Evolutionary conservation across 2,797 vertebrate species (phyloP), one percentile per base, ranked within the genome.

Genomic region (Psittacula derbiana): DNA sequence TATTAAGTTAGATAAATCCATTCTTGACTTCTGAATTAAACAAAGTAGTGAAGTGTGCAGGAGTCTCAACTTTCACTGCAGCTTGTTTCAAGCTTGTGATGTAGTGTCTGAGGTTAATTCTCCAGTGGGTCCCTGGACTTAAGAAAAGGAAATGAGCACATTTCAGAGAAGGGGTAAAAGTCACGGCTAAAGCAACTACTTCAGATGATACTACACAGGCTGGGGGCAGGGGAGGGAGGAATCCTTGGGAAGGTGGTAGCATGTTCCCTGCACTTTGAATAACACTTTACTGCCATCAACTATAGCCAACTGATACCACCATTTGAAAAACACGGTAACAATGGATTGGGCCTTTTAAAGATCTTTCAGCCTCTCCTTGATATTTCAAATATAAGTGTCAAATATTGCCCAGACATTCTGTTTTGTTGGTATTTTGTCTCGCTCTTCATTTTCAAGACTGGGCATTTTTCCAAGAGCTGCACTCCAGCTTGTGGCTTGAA

Each of bases 1-100:
- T 71, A 87, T 89, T 82, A 86, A 90, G 33, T 88, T 60, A 86
- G 21, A 90, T 85, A 90, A 83, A 95, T 87, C 71, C 46, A 53
- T 92, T 87, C 55, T 86, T 66, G 62, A 74, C 61, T 94, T 90
- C 67, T 55, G 79, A 88, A 57, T 72, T 64, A 91, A 91, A 66
- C 46, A 74, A 28, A 72, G 43, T 21, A 62, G 40, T 41, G 40
- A 86, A 60, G 27, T 11, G 21, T 21, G 70, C 75, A 65, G 40
- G 64, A 90, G 28, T 31, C 27, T 43, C 90, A 76, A 11, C 65
- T 88, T 94, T 71, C 55, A 58, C 76, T 66, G 38, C 44, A 46
- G 10, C 36, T 75, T 66, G 82, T 57, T 92, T 90, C 49, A 49
- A 57, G 52, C 31, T 61, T 44, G 13, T 25, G 36, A 36, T 55